Percentiles rank a stretch among this genome's conserved stretches.
These are phyloP conservation scores for Steinernema feltiae DNA, from an alignment of 1,140 invertebrate genomes.

Conservation along the genomic window DNA sequence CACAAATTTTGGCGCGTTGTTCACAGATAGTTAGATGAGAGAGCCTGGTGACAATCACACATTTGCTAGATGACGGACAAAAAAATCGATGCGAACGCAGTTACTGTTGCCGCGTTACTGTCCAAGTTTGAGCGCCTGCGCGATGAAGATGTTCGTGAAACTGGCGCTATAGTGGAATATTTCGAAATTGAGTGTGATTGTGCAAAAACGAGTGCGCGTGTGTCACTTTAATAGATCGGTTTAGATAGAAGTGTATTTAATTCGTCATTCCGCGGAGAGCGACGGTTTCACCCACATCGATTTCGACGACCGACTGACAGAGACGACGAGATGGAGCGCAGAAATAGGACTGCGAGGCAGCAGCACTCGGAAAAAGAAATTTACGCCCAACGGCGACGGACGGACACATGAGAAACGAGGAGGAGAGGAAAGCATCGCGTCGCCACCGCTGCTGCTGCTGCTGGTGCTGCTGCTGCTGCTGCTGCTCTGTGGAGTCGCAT, in stretches of 20 bases:
- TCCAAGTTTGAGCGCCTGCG: too few relatives aligned
- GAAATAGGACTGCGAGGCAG: slow-evolving; percentile 6
- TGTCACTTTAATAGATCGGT: not conserved
- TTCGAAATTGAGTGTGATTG: too few relatives aligned
- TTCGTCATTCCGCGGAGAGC: not conserved
- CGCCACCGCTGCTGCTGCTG: not conserved
- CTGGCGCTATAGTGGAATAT: too few relatives aligned
- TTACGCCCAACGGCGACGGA: slow-evolving; percentile 7
- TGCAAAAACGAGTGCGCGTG: not conserved
- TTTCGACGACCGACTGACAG: not conserved
- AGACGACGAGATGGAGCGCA: not conserved
- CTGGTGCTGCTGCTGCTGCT: slow-evolving; percentile 3
- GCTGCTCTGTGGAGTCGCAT: not conserved
- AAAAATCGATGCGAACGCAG: too few relatives aligned
- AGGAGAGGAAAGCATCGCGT: not conserved
- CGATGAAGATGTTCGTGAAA: too few relatives aligned
- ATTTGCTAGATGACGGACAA: too few relatives aligned
- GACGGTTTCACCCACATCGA: not conserved
- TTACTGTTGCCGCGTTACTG: too few relatives aligned
- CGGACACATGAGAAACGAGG: not conserved
- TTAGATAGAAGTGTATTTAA: slow-evolving; percentile 9
- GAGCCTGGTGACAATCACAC: too few relatives aligned
- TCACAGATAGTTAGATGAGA: too few relatives aligned
- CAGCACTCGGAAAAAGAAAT: not conserved
- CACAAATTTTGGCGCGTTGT: too few relatives aligned